These are phyloP conservation scores for mouse (Mus musculus) DNA, from an alignment of 2,113 vertebrate genomes.

Conservation along the genomic window GRCm39 chr7:109073501-109074000, in stretches of 20 bases:
- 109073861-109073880: neutral
- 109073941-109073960: neutral
- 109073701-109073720: neutral
- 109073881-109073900: accelerated
- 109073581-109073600: neutral
- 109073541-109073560: neutral
- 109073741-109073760: neutral
- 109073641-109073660: neutral
- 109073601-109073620: neutral
- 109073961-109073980: neutral
- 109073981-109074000: neutral
- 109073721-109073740: neutral
- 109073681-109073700: neutral
- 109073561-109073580: neutral
- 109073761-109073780: neutral
- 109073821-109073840: neutral
- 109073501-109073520: neutral
- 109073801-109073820: neutral
- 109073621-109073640: neutral
- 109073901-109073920: no score
- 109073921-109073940: no score
- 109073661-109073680: neutral
- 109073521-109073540: neutral
- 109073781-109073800: no score
- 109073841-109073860: neutral